Evolutionary conservation across 2,888 invertebrate genomes (phyloP).

Genomic region (Timandra comae): DNA sequence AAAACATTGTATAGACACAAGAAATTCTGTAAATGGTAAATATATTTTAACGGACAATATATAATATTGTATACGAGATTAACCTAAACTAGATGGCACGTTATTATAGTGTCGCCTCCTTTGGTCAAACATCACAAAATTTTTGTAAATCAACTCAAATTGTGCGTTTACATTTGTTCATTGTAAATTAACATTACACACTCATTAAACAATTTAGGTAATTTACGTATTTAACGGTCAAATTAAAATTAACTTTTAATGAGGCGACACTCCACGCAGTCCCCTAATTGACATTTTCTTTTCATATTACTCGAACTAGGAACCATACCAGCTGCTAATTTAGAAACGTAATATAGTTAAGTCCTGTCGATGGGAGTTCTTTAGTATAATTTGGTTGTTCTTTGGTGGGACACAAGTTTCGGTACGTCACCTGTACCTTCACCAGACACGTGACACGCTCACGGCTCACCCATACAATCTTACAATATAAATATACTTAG

Average conservation of each 20-base stretch:
- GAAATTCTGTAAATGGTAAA: constrained; percentile 77
- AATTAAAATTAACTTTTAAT: constrained; percentile 28
- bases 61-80: constrained; percentile 78
- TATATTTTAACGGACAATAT: constrained; percentile 78
- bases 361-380: constrained; percentile 49
- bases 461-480: constrained; percentile 17
- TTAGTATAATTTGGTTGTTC: constrained; percentile 43
- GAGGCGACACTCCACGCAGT: constrained; percentile 74
- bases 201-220: constrained; percentile 29
- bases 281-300: constrained; percentile 76
- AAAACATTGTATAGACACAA: constrained; percentile 77
- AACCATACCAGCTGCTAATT: constrained; percentile 77
- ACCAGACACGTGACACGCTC: constrained; percentile 22
- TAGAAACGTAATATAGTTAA: constrained; percentile 57
- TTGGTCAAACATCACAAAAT: constrained; percentile 59
- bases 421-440: constrained; percentile 24
- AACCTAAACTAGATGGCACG: constrained; percentile 79
- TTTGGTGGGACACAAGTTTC: constrained; percentile 30
- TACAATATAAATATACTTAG: constrained; percentile 19
- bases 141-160: constrained; percentile 60
- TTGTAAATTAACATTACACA: constrained; percentile 38
- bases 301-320: constrained; percentile 75
- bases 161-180: constrained; percentile 66
- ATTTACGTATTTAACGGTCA: constrained; percentile 38
- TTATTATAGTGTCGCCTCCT: constrained; percentile 73